Evolutionary conservation across 2,113 vertebrate species (phyloP).

Genomic region (Tragelaphus imberbis): DNA sequence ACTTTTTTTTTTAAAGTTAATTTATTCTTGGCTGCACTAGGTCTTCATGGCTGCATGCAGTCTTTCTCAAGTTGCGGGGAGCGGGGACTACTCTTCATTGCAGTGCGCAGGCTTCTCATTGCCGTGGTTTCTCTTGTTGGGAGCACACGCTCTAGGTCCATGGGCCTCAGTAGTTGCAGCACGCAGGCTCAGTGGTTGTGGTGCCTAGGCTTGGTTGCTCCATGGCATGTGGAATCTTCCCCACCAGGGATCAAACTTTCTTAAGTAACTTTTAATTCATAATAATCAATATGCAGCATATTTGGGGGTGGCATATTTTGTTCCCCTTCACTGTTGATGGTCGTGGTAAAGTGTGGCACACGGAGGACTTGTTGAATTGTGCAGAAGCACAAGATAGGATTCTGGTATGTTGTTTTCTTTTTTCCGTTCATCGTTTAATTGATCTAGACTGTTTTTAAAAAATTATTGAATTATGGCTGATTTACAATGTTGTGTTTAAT

Average conservation of each 20-base stretch:
- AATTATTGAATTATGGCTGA: not conserved
- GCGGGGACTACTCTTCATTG: accelerated
- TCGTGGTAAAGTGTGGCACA: not conserved
- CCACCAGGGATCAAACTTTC: not conserved
- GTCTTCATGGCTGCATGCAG: not conserved
- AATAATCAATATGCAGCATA: not conserved
- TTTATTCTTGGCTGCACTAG: not conserved
- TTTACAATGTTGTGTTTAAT: not conserved
- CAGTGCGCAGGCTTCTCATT: not conserved
- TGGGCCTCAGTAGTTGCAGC: not conserved
- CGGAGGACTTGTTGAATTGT: not conserved
- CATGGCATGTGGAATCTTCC: not conserved
- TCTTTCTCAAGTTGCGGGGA: not conserved
- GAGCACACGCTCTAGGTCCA: not conserved
- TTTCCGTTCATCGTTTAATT: not conserved
- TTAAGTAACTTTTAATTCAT: not conserved
- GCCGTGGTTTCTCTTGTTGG: not conserved
- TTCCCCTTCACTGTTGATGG: not conserved
- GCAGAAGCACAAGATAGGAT: not conserved
- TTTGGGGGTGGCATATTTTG: not conserved
- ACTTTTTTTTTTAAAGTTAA: not conserved
- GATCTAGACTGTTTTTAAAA: not conserved
- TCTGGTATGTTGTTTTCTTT: not conserved
- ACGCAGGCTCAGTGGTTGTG: not conserved
- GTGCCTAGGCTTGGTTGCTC: not conserved